Evolutionary conservation across 2,888 invertebrate genomes (phyloP), one percentile per base, ranked within the genome.

Genomic region (Rhaphigaster nebulosa): DNA sequence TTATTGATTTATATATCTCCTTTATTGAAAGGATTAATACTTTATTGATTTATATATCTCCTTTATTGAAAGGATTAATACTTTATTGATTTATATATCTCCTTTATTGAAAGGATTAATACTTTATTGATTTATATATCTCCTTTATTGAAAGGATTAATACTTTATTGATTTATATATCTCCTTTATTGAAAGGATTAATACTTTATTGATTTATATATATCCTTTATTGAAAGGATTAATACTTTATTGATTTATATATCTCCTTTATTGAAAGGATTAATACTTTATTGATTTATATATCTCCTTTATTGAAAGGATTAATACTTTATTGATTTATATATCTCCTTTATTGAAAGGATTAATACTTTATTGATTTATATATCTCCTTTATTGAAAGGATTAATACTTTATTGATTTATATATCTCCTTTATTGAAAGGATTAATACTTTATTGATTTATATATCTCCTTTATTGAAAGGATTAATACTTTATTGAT

Each of bases 361-460:
- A 2, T 10, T 38, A 38, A 76, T 34, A 23, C 20, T 34, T 34
- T 20, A 38, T 20, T 76, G 70, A 76, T 38, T 76, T 38, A 76
- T 76, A 38, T 76, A n/a, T n/a, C n/a, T n/a, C n/a, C n/a, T 76
- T 38, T 76, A 38, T 76, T 38, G 70, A 76, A 76, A 38, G 70
- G 20, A 2, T 10, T 38, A 38, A 76, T 34, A 23, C 20, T 34
- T 34, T 20, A 38, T 20, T 76, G 70, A 76, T 38, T 76, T 38
- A 76, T 76, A 38, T 76, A n/a, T n/a, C n/a, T n/a, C n/a, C n/a
- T 76, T 38, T 76, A 38, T 76, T 38, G 70, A 76, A 76, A 38
- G 70, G 20, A 2, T 10, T 38, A 38, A 76, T 34, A 23, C 20
- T 34, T 34, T 20, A 38, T 20, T 76, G 70, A 76, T 38, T 76